phyloP scores from a whole-genome alignment of 1,140 invertebrate species.

The Cherax destructor region DNA sequence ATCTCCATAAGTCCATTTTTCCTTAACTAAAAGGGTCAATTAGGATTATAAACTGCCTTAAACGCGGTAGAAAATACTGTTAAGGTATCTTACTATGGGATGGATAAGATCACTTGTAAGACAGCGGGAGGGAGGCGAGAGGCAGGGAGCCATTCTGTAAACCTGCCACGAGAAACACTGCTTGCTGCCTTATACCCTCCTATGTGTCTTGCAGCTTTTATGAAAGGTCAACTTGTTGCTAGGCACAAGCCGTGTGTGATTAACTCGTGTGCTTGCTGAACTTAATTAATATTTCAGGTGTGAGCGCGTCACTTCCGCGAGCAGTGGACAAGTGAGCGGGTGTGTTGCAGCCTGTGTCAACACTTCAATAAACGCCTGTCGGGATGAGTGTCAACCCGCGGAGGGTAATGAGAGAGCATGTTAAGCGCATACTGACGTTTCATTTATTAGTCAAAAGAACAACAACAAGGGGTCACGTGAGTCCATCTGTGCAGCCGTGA shows the following conservation, averaged over 20 bases:
- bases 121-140: slow-evolving; percentile 1
- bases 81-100: slow-evolving; percentile 8
- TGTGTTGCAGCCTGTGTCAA: too few species aligned
- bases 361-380: neutral
- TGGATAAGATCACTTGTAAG: slow-evolving; percentile 33
- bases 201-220: neutral
- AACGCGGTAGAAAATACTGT: neutral
- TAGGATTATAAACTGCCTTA: neutral
- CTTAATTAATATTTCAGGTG: slow-evolving; percentile 30
- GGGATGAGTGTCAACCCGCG: neutral
- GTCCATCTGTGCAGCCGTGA: slow-evolving; percentile 25
- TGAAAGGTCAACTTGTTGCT: slow-evolving; percentile 29
- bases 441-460: slow-evolving; percentile 51
- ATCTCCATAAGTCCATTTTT: neutral
- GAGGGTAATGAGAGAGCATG: slow-evolving; percentile 36
- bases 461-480: slow-evolving; percentile 39
- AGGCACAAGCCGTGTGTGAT: slow-evolving; percentile 17
- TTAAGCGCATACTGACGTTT: slow-evolving; percentile 22
- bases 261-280: neutral
- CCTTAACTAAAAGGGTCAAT: neutral
- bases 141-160: neutral
- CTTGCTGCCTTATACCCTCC: neutral
- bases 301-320: slow-evolving; percentile 19
- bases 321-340: neutral
- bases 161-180: neutral